Base-by-base conservation (phyloP, 92 coral and sea anemone genomes). In the Parazoanthus atlanticus region DNA sequence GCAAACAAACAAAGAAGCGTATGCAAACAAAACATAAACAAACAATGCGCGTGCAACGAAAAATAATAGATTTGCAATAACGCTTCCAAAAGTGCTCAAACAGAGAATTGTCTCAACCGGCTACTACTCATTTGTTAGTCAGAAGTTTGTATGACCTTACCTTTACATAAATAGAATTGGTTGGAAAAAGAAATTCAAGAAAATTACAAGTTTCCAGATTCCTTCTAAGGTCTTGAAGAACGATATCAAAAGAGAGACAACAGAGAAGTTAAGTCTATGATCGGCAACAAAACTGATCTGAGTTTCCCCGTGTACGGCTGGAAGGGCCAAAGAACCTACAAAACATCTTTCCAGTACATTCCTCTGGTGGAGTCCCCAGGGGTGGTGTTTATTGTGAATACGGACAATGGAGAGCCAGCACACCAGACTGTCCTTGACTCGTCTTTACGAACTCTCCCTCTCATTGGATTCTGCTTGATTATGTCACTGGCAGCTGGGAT, bases 321-420 rank as follows among this genome's bases (percentile, higher is more conserved):
- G 82, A 81, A 85, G 46, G 54, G 71, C 28, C 92, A 90, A 56
- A 79, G 33, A 33, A 90, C 82, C 29, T 90, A 90, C 87, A 54
- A 70, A 70, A 80, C 83, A 72, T 88, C 61, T 26, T 86, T 85
- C 87, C 86, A 36, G 83, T 90, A 79, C 40, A 86, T 90, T 49
- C 92, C 92, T 34, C 92, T 90, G 28, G 92, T 90, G 76, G 92
- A 90, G 84, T 90, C 92, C 36, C 89, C 92, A 25, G 92, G 92
- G 23, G 92, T 90, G 76, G 86, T 79, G 80, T 86, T 90, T 80
- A 85, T 90, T 43, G 92, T 90, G 64, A 78, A 47, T 66, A 79
- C 82, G 26, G 90, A 90, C 73, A 85, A 65, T 26, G 71, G 32
- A 79, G 46, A 78, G 3, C 33, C 11, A 52, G 75, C 76, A 30